These are phyloP conservation scores for Steinernema hermaphroditum DNA, from an alignment of 2,888 invertebrate species.

Conservation along the genomic window DNA sequence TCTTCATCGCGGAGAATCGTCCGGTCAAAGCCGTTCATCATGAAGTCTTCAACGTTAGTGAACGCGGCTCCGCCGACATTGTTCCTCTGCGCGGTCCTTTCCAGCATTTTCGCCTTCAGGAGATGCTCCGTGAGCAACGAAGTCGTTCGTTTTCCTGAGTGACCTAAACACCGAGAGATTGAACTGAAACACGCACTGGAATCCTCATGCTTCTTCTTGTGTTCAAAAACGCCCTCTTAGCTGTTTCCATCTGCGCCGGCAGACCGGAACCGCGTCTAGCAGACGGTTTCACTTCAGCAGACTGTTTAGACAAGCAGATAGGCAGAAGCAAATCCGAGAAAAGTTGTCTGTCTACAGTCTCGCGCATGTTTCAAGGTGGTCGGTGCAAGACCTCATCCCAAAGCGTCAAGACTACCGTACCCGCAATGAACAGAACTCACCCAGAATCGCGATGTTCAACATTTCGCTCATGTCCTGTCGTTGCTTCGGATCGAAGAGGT, in stretches of 20 bases:
- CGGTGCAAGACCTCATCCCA: neutral
- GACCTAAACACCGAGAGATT: too few species aligned
- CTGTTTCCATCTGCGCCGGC: too few species aligned
- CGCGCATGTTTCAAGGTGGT: too few species aligned
- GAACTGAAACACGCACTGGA: too few species aligned
- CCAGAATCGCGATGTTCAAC: neutral
- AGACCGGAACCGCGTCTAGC: too few species aligned
- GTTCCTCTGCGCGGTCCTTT: neutral
- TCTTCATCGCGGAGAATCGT: conserved; percentile 4
- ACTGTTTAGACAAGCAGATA: too few species aligned
- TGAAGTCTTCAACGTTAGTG: conserved; percentile 18
- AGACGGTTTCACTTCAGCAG: too few species aligned
- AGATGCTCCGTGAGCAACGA: neutral
- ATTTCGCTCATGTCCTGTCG: conserved; percentile 6
- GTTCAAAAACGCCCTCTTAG: too few species aligned
- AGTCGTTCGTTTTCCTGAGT: neutral
- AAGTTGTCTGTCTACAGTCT: too few species aligned
- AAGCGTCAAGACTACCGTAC: neutral
- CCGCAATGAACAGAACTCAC: neutral
- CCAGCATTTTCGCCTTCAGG: neutral
- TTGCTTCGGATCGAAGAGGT: neutral
- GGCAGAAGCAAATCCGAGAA: too few species aligned
- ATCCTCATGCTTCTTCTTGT: too few species aligned
- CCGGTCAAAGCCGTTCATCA: neutral
- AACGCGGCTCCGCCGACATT: conserved; percentile 12